phyloP scores from a whole-genome alignment of 2,888 invertebrate species.

The Nephrotoma guestfalica region DNA sequence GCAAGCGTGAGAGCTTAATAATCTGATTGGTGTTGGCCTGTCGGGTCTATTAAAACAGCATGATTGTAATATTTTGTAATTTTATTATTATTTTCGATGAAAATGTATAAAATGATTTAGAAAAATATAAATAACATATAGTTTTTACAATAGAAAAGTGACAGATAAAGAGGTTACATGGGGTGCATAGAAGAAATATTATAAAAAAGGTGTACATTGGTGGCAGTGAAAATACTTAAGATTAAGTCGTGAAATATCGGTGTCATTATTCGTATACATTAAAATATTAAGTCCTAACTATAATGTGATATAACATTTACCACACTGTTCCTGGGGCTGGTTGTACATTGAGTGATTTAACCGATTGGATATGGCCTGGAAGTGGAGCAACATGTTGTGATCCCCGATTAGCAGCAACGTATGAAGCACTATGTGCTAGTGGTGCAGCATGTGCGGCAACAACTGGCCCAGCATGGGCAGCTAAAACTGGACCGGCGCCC shows the following conservation, averaged over 20 bases:
- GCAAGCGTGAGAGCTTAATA: no score
- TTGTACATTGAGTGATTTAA: neutral
- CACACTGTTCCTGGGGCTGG: conserved; percentile 5
- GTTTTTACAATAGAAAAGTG: neutral
- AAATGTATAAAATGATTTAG: neutral
- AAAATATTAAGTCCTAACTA: neutral
- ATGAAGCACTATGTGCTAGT: conserved; percentile 10
- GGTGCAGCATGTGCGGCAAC: conserved; percentile 14
- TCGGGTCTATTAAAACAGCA: no score
- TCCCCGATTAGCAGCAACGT: conserved; percentile 14
- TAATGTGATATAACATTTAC: neutral
- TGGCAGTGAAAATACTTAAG: neutral
- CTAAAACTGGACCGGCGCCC: neutral
- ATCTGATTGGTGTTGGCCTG: no score
- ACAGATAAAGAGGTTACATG: neutral
- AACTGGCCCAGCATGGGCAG: conserved; percentile 14
- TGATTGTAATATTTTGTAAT: no score
- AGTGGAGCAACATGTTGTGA: conserved; percentile 5
- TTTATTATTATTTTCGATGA: neutral
- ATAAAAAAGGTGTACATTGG: neutral
- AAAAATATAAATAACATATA: neutral
- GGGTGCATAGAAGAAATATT: neutral
- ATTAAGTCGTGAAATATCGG: neutral
- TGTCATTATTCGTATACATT: neutral
- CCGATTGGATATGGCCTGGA: neutral